Evolutionary conservation across 1,140 invertebrate genomes (phyloP).

Genomic region (Diachasma alloeum): DNA sequence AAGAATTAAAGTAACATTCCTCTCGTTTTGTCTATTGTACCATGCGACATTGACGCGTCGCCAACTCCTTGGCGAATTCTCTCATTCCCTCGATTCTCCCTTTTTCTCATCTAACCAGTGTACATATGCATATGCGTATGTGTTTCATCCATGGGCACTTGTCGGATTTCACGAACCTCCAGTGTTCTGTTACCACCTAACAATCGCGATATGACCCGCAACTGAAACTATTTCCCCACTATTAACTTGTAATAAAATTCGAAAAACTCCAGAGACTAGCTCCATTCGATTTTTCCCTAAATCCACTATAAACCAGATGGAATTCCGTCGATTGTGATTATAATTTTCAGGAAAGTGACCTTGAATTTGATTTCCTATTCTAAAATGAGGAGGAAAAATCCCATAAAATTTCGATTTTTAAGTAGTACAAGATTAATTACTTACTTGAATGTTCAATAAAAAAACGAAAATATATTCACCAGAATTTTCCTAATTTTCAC

Average conservation of each 20-base stretch:
- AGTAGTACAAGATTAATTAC: too few relatives aligned
- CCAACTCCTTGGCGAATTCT: background rate
- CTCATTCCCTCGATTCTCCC: background rate
- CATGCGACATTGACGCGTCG: background rate
- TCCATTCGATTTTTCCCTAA: too few relatives aligned
- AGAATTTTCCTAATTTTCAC: too few relatives aligned
- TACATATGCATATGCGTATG: background rate
- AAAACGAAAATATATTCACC: too few relatives aligned
- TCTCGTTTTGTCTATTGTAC: background rate
- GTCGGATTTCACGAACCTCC: slow-evolving; percentile 18
- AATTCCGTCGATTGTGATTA: too few relatives aligned
- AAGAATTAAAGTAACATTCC: background rate
- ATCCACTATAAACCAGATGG: too few relatives aligned
- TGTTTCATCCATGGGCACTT: slow-evolving; percentile 15
- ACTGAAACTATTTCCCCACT: background rate
- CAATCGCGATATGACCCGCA: background rate
- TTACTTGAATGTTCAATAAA: too few relatives aligned
- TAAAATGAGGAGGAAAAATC: too few relatives aligned
- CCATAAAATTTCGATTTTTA: too few relatives aligned
- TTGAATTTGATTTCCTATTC: too few relatives aligned
- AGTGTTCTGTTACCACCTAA: slow-evolving; percentile 17
- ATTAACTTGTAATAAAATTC: background rate
- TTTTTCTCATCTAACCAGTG: background rate
- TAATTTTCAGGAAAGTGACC: too few relatives aligned
- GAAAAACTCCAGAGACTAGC: background rate